Evolutionary conservation across 2,797 vertebrate genomes (phyloP), one percentile per base, ranked within the genome.

Genomic region (Merluccius polli): DNA sequence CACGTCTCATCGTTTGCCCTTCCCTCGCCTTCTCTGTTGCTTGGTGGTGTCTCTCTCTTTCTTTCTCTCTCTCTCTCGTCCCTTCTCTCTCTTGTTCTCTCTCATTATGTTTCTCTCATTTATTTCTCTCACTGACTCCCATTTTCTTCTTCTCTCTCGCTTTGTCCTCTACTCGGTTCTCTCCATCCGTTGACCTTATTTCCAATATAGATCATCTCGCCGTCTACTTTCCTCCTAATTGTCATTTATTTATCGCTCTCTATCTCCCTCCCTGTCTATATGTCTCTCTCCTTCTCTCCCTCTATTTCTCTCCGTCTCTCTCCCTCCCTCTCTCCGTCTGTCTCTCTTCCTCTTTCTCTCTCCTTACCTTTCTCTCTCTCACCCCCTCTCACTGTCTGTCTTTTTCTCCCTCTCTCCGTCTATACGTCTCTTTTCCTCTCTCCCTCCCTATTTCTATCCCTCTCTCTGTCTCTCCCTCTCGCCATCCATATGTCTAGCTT

Each of bases 1-100:
- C 83, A 85, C 85, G 65, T 68, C 82, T 88, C 83, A 82, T 89
- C 82, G 78, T 35, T 74, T 80, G 84, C 80, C 84, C 82, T 84
- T 87, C 85, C 84, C 82, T 87, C 85, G 77, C 73, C 81, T 79
- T 85, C 79, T 81, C 82, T 73, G 48, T 59, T n/a, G 48, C 48
- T 52, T n/a, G 41, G 41, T 44, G 41, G 13, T 44, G 13, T 52
- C 18, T 52, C 18, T n/a, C 48, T 52, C 48, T 21, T 4, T 52
- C 18, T 21, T 18, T 21, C 48, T 21, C 3, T 21, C 21, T 52
- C 16, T 52, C 48, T n/a, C 48, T 52, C 18, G 4, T 8, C 73
- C 69, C 33, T 33, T 82, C 78, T 84, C 76, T 73, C 70, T 77
- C 74, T 78, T 76, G 70, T 80, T 82, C 70, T 44, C 74, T 83